Percentiles rank a stretch among this genome's conserved stretches.
Conservation (phyloP, 2,113 vertebrate genomes). For the Quiscalus mexicanus region DNA sequence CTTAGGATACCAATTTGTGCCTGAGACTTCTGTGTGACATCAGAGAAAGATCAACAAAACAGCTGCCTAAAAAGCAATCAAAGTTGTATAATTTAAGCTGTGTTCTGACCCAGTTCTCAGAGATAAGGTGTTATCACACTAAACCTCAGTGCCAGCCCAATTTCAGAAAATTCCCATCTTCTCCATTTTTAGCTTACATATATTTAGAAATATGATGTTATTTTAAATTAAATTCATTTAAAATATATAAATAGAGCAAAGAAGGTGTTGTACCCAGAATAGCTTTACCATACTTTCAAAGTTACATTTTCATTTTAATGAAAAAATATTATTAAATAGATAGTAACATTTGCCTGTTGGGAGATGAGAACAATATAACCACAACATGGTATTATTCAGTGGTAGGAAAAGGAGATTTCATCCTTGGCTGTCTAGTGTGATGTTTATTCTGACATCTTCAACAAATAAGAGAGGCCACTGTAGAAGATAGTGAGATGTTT, state of each 20-base stretch:
- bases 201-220: conserved; percentile 13
- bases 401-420: not conserved
- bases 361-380: not conserved
- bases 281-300: conserved; percentile 2
- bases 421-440: not conserved
- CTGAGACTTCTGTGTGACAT: not conserved
- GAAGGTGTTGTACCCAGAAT: not conserved
- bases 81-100: conserved; percentile 1
- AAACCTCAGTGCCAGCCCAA: conserved; percentile 15
- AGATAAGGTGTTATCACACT: conserved; percentile 45
- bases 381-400: not conserved
- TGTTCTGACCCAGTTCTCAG: conserved; percentile 15
- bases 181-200: conserved; percentile 36
- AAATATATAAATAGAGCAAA: conserved; percentile 38
- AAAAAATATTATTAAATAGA: conserved; percentile 31
- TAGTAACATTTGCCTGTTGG: not conserved
- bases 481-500: not conserved
- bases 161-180: conserved; percentile 20
- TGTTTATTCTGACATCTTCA: not conserved
- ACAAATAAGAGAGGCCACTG: not conserved
- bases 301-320: conserved; percentile 50
- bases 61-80: conserved; percentile 28
- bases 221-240: conserved; percentile 37
- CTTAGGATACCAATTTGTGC: not conserved
- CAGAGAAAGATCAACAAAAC: conserved; percentile 4